Evolutionary conservation across 2,888 invertebrate genomes (phyloP), one percentile per base, ranked within the genome.

Genomic region (Aporophyla lueneburgensis): DNA sequence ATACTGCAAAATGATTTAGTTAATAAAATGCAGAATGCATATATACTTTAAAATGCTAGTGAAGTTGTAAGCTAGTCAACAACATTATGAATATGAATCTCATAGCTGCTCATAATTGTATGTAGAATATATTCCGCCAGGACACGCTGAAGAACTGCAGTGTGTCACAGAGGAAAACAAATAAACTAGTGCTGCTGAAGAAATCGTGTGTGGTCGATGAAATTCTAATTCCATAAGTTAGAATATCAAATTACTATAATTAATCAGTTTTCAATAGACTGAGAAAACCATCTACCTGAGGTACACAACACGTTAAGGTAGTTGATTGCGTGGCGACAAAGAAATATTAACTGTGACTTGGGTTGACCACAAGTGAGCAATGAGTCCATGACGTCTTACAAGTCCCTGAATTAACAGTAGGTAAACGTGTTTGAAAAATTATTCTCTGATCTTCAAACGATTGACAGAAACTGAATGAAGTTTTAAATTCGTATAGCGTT

Each of bases 61-160:
- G 27, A 24, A 62, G 65, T 53, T 61, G 66, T 65, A 53, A 59
- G 76, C 77, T 74, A 76, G 71, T 82, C 68, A 77, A 82, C 77
- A 61, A 77, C 65, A 82, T 83, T 83, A 86, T 86, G 86, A 86
- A 83, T 83, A 82, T 86, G 78, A 82, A 83, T 83, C 54, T 86
- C 77, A 59, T 72, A 71, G 76, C 76, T 65, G 14, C 62, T 75
- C 73, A 53, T 82, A 71, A 76, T 76, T 65, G 59, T 77, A 74
- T 77, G 77, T 77, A 51, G 71, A 85, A 77, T 85, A 77, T 82
- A 82, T 76, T 86, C 58, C 43, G 43, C 19, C 43, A 74, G 71
- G 78, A 82, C 68, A 21, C n/a, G 65, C 58, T 72, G 66, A 66
- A 24, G 61, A 68, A 49, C 81, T 59, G n/a, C 67, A 21, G 7